Conservation (phyloP, 2,797 vertebrate genomes). For the Iguana delicatissima region DNA sequence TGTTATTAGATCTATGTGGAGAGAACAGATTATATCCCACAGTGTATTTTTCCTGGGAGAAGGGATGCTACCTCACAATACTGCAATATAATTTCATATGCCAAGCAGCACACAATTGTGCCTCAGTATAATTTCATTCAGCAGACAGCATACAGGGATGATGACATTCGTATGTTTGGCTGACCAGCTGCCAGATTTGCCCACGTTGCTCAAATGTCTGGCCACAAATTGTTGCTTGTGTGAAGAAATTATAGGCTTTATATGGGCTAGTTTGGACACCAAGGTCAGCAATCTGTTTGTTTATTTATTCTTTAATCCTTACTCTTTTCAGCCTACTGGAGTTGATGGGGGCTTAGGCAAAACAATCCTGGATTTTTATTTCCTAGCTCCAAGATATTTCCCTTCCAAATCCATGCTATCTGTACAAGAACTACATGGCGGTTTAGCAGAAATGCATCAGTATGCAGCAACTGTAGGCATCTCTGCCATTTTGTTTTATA, state of each 20-base stretch:
- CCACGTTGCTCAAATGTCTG: slow-evolving; percentile 8
- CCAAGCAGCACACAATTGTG: background rate
- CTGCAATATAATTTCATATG: background rate
- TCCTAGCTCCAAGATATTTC: background rate
- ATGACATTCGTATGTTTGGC: background rate
- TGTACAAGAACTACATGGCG: background rate
- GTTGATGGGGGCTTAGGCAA: background rate
- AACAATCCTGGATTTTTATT: background rate
- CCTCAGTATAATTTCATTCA: background rate
- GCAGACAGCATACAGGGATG: background rate
- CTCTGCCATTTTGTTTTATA: background rate
- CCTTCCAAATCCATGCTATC: background rate
- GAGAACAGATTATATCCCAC: background rate
- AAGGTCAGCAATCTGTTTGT: background rate
- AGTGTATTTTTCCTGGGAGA: background rate
- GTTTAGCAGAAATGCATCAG: background rate
- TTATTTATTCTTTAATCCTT: background rate
- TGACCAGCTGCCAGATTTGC: background rate
- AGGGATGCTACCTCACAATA: background rate
- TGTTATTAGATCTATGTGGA: background rate
- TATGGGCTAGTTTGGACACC: background rate
- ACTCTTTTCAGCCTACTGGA: background rate
- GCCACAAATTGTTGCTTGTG: background rate
- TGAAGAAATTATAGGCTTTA: background rate
- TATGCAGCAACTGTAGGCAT: background rate